phyloP scores from a whole-genome alignment of 2,797 vertebrate genomes.

The Australoheros facetus region DNA sequence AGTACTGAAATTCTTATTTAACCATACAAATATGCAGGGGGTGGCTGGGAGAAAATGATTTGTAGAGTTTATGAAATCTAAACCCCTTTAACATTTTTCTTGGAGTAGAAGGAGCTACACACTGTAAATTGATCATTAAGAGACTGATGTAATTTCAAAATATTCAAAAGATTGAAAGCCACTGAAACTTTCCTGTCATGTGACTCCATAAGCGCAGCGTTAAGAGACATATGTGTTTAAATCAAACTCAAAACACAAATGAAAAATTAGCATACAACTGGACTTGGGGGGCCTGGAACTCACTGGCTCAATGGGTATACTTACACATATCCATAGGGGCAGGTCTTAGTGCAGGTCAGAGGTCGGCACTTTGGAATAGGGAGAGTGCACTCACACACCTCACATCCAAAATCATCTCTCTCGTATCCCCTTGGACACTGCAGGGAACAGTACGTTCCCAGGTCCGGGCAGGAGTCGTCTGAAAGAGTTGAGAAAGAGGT shows the following conservation, averaged over 20 bases:
- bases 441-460: conserved; percentile 78
- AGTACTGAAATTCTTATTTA: conserved; percentile 1
- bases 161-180: not conserved
- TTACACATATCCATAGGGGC: conserved; percentile 85
- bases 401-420: conserved; percentile 81
- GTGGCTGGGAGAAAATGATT: not conserved
- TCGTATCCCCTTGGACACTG: conserved; percentile 81
- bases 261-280: conserved; percentile 12
- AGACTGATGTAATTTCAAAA: not conserved
- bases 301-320: conserved; percentile 50
- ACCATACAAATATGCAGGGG: not conserved
- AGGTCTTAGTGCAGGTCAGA: conserved; percentile 84
- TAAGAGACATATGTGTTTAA: conserved; percentile 19
- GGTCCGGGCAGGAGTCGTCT: conserved; percentile 84
- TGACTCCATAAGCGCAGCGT: not conserved
- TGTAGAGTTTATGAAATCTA: not conserved
- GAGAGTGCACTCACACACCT: conserved; percentile 81
- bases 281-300: not conserved
- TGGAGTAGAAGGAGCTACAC: not conserved
- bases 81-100: not conserved
- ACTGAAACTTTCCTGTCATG: not conserved
- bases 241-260: conserved; percentile 19
- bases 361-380: conserved; percentile 76
- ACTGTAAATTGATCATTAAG: not conserved
- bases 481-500: conserved; percentile 65